Conservation (phyloP, 2,113 vertebrate species). For the Neodon shergylaensis region DNA sequence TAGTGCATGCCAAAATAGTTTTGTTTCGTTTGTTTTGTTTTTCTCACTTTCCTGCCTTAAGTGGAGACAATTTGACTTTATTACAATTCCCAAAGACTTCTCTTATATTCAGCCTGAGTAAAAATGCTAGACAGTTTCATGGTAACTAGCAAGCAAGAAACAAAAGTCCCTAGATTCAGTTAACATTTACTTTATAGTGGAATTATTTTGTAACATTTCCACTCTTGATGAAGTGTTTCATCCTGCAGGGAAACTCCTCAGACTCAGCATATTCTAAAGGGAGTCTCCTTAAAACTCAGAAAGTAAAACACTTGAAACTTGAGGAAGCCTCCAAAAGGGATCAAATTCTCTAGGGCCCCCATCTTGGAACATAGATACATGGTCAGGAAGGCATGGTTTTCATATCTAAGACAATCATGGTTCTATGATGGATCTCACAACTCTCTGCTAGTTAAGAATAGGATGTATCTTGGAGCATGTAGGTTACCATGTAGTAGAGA, state of each 20-base stretch:
- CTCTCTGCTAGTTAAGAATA: not conserved
- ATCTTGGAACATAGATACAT: not conserved
- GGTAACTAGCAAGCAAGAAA: not conserved
- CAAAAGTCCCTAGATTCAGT: not conserved
- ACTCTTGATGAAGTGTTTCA: not conserved
- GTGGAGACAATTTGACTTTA: slow-evolving; percentile 37
- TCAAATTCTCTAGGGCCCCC: not conserved
- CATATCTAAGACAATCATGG: not conserved
- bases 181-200: slow-evolving; percentile 7
- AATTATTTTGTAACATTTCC: not conserved
- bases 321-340: not conserved
- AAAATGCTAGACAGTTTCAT: slow-evolving; percentile 31
- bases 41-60: slow-evolving; percentile 23
- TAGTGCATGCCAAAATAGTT: not conserved
- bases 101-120: not conserved
- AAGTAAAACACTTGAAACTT: not conserved
- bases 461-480: not conserved
- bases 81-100: slow-evolving; percentile 34
- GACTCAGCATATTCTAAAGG: not conserved
- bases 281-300: not conserved
- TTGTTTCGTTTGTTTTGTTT: not conserved
- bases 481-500: not conserved
- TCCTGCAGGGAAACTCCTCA: not conserved
- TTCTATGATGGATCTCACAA: not conserved
- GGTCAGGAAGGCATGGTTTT: not conserved